Conservation (phyloP, 2,113 vertebrate species). For the Tetraodon nigroviridis region DNA sequence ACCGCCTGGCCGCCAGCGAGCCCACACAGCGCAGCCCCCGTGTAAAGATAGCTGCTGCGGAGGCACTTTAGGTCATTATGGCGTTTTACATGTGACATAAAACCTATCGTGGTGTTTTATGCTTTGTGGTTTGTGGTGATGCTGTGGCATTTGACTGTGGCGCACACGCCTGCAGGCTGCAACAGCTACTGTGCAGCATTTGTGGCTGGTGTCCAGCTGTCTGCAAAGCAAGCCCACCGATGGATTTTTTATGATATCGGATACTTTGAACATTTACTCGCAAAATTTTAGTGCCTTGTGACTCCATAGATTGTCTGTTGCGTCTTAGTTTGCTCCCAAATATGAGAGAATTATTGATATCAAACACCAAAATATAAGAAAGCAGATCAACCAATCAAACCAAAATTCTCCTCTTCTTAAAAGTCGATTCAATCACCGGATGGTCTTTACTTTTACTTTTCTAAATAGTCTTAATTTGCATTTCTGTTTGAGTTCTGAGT, state of each 20-base stretch:
- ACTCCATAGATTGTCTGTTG: too few species aligned
- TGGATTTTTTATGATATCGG: too few species aligned
- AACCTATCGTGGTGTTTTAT: slow-evolving; percentile 66
- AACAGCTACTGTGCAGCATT: slow-evolving; percentile 43
- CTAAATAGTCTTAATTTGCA: not conserved
- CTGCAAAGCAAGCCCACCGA: not conserved
- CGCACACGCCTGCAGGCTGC: slow-evolving; percentile 39
- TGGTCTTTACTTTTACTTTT: too few species aligned
- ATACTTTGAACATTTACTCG: too few species aligned
- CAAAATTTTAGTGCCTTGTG: too few species aligned
- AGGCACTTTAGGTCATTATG: slow-evolving; percentile 46
- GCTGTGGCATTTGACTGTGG: slow-evolving; percentile 50
- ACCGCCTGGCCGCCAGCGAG: slow-evolving; percentile 55
- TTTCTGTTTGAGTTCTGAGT: too few species aligned
- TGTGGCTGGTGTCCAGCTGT: slow-evolving; percentile 22
- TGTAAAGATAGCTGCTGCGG: slow-evolving; percentile 62
- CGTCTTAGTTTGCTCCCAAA: too few species aligned
- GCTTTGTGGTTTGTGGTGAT: slow-evolving; percentile 64
- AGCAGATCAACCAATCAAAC: too few species aligned
- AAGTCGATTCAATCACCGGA: too few species aligned
- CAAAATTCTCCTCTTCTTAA: too few species aligned
- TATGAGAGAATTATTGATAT: too few species aligned
- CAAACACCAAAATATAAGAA: too few species aligned
- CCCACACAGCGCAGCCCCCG: slow-evolving; percentile 45
- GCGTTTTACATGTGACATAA: slow-evolving; percentile 62